Conservation (phyloP, 2,888 invertebrate species). For the Bellardia bayeri region DNA sequence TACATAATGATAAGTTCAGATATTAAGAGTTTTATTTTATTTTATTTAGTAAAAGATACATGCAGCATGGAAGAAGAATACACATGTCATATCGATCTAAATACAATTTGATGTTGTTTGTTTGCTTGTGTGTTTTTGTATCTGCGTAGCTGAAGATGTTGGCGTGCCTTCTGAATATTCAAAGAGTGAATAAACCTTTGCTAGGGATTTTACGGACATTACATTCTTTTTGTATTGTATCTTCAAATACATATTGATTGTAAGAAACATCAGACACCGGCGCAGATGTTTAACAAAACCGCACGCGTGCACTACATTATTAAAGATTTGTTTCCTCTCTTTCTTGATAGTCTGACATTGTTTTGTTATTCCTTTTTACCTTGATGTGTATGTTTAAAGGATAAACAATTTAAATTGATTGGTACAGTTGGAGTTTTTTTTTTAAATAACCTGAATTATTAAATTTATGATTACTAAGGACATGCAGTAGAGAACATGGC, state of each 20-base stretch:
- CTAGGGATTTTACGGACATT: constrained; percentile 3
- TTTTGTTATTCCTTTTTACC: neutral
- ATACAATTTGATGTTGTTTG: neutral
- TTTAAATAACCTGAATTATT: neutral
- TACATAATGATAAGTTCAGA: neutral
- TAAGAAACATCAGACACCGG: constrained; percentile 66
- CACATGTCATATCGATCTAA: constrained; percentile 43
- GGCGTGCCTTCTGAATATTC: constrained; percentile 47
- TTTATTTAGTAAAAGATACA: constrained; percentile 12
- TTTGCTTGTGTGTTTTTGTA: constrained; percentile 9
- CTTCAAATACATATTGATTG: constrained; percentile 43
- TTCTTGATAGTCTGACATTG: neutral
- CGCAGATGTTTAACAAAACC: constrained; percentile 73
- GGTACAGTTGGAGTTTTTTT: constrained; percentile 2
- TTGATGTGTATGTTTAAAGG: constrained; percentile 32
- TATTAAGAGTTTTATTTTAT: neutral
- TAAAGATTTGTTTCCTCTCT: constrained; percentile 55
- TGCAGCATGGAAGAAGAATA: constrained; percentile 3
- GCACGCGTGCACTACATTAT: constrained; percentile 68
- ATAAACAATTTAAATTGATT: neutral
- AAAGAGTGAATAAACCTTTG: constrained; percentile 41
- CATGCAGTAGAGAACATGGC: neutral
- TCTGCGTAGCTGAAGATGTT: constrained; percentile 14
- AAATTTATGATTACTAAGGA: neutral
- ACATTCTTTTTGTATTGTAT: constrained; percentile 1